Percentiles rank a stretch among this genome's conserved stretches.
phyloP scores from a whole-genome alignment of 1,140 invertebrate genomes.

The Harlomillsia oculata region DNA sequence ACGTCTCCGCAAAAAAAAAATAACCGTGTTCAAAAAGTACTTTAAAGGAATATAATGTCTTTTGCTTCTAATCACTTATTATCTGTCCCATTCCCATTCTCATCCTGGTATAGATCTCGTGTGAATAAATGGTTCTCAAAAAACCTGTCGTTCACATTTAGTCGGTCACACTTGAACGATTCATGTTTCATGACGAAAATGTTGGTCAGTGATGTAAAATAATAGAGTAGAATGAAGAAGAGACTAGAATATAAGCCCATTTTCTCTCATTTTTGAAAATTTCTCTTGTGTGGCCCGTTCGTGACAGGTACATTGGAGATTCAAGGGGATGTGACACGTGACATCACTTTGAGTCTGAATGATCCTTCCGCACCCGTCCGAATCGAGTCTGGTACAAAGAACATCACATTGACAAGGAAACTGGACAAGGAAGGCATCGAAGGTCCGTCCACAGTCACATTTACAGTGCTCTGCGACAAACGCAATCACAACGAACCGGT shows the following conservation, averaged over 20 bases:
- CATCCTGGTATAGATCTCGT: no score
- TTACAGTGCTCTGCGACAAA: conserved; percentile 73
- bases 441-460: conserved; percentile 71
- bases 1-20: no score
- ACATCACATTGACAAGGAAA: conserved; percentile 62
- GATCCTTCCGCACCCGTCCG: conserved; percentile 66
- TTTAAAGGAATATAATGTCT: no score
- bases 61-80: no score
- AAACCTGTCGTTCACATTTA: no score
- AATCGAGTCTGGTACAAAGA: conserved; percentile 64
- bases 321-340: conserved; percentile 66
- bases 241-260: no score
- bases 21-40: no score
- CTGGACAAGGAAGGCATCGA: conserved; percentile 67
- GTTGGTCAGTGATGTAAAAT: not conserved
- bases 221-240: no score
- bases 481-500: conserved; percentile 64
- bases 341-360: conserved; percentile 66
- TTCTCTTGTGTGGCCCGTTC: not conserved
- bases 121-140: no score
- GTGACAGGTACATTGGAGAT: conserved; percentile 56
- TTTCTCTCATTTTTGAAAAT: no score
- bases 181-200: not conserved
- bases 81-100: no score
- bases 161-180: no score